Percentiles rank a stretch among this genome's conserved stretches.
Evolutionary conservation across 2,113 vertebrate genomes (phyloP).

Genomic region (Phalacrocorax pelagicus): DNA sequence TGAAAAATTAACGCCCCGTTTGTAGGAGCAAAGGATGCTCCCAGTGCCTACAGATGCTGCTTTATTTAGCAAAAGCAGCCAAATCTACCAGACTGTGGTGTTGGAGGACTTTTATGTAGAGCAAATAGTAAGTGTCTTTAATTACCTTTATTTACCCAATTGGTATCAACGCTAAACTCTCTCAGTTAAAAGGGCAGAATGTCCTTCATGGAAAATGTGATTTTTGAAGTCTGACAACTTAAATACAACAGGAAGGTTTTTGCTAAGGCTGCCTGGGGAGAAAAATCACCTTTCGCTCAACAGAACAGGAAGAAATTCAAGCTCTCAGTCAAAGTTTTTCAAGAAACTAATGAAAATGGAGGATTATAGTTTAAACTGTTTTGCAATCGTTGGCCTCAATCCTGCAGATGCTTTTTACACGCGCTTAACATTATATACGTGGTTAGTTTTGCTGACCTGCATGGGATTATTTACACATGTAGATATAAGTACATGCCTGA

Average conservation of each 20-base stretch:
- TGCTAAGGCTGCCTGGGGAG: background rate
- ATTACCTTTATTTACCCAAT: background rate
- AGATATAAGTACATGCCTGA: background rate
- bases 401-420: background rate
- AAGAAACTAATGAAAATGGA: constrained; percentile 28
- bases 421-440: background rate
- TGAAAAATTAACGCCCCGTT: background rate
- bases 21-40: background rate
- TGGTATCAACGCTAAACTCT: background rate
- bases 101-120: background rate
- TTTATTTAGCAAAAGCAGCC: background rate
- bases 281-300: constrained; percentile 44
- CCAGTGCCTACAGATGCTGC: background rate
- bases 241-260: background rate
- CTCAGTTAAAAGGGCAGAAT: background rate
- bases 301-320: background rate
- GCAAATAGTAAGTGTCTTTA: background rate
- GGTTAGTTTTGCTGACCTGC: background rate
- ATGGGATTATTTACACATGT: background rate
- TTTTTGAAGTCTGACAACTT: background rate
- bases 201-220: background rate
- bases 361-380: constrained; percentile 23
- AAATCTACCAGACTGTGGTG: background rate
- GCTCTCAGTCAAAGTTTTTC: constrained; percentile 10
- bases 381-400: background rate